These are phyloP conservation scores for Carassius gibelio DNA, from an alignment of 2,113 vertebrate species.

Conservation along the genomic window DNA sequence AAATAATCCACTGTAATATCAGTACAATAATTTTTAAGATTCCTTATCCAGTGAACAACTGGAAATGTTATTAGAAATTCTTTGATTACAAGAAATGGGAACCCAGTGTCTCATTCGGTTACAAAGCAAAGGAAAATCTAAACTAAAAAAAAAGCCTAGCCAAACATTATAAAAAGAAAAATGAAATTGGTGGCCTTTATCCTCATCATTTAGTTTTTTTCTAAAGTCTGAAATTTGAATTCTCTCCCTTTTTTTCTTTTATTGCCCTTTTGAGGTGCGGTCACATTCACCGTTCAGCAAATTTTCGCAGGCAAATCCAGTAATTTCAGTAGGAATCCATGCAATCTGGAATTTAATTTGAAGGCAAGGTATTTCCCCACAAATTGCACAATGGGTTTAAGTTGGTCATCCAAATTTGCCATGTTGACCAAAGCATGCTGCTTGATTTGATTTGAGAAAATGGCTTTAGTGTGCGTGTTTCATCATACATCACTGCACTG, in stretches of 20 bases:
- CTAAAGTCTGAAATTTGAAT: neutral
- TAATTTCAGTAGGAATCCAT: neutral
- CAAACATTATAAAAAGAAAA: neutral
- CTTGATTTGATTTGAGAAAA: neutral
- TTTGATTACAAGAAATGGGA: neutral
- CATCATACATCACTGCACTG: neutral
- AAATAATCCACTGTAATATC: neutral
- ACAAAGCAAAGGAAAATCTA: neutral
- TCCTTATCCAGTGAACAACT: neutral
- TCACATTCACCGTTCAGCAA: neutral
- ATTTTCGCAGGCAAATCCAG: neutral
- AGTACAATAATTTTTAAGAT: neutral
- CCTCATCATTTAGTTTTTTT: neutral
- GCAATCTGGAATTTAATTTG: neutral
- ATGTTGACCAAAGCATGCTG: neutral
- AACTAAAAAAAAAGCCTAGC: neutral
- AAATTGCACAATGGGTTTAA: neutral
- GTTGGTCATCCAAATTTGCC: neutral
- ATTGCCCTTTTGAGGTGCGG: neutral
- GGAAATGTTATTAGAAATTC: neutral
- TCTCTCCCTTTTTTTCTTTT: neutral
- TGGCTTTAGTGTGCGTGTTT: neutral
- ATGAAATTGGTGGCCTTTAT: slow-evolving; percentile 4
- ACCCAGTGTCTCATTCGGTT: neutral
- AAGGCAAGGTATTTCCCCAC: neutral